These are phyloP conservation scores for Euspilapteryx auroguttella DNA, from an alignment of 2,888 invertebrate species.

Conservation along the genomic window DNA sequence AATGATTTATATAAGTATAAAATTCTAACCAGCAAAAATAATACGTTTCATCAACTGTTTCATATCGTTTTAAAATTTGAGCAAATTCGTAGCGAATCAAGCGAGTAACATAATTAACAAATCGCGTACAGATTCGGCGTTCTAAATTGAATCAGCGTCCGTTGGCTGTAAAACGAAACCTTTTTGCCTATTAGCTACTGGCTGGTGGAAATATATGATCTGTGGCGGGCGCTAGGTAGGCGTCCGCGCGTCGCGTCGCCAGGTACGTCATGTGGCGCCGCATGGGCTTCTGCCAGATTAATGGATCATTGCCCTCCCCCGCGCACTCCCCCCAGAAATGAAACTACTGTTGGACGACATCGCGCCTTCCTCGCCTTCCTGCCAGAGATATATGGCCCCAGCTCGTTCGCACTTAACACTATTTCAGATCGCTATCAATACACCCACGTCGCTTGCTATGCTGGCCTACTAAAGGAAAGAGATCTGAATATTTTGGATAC, in stretches of 20 bases:
- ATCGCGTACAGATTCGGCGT: no score
- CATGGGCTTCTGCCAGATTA: conserved; percentile 81
- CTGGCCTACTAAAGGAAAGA: no score
- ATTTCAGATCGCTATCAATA: conserved; percentile 12
- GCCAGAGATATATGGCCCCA: conserved; percentile 29
- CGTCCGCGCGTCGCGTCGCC: conserved; percentile 46
- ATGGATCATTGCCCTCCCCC: conserved; percentile 79
- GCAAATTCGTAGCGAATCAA: no score
- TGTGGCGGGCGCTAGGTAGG: conserved; percentile 32
- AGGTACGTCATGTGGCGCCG: conserved; percentile 68
- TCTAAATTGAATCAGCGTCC: no score
- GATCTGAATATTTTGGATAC: no score
- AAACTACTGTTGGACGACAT: conserved; percentile 49
- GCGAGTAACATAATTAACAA: no score
- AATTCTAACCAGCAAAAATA: no score
- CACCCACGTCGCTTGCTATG: no score
- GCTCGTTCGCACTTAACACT: conserved; percentile 30
- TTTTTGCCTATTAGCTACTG: conserved; percentile 34
- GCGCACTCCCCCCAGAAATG: conserved; percentile 30
- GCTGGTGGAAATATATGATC: conserved; percentile 34
- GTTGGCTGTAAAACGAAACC: no score
- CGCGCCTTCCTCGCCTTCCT: conserved; percentile 39
- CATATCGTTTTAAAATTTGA: no score
- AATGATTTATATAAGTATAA: no score
- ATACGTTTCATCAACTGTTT: no score